phyloP scores from a whole-genome alignment of 2,113 vertebrate species.

The Daubentonia madagascariensis region DNA sequence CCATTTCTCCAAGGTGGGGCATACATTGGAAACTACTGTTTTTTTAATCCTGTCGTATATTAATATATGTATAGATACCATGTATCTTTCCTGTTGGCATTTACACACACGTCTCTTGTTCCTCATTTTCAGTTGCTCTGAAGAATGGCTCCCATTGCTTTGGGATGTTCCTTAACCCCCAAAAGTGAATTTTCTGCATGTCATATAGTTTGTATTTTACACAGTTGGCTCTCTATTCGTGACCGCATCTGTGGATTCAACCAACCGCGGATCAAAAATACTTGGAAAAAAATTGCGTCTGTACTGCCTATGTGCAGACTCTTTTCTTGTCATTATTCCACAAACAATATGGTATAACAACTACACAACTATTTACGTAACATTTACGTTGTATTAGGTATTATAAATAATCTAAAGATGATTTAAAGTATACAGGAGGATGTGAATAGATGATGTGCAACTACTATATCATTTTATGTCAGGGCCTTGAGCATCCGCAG shows the following conservation, averaged over 20 bases:
- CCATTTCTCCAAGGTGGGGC: neutral
- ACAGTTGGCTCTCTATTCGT: neutral
- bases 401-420: neutral
- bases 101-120: neutral
- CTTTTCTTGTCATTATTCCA: neutral
- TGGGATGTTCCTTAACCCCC: neutral
- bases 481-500: neutral
- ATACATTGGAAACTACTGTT: neutral
- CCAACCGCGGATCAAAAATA: neutral
- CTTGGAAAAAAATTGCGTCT: neutral
- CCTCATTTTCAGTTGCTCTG: neutral
- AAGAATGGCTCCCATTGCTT: neutral
- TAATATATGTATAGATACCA: neutral
- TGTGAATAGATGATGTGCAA: neutral
- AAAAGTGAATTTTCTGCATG: slow-evolving; percentile 26
- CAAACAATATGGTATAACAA: neutral
- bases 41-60: neutral
- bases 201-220: neutral
- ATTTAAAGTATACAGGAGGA: neutral
- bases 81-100: neutral
- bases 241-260: neutral
- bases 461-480: neutral
- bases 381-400: neutral
- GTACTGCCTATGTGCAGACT: neutral
- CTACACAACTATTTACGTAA: neutral